phyloP scores from a whole-genome alignment of 2,113 vertebrate genomes.

The Laticauda colubrina region DNA sequence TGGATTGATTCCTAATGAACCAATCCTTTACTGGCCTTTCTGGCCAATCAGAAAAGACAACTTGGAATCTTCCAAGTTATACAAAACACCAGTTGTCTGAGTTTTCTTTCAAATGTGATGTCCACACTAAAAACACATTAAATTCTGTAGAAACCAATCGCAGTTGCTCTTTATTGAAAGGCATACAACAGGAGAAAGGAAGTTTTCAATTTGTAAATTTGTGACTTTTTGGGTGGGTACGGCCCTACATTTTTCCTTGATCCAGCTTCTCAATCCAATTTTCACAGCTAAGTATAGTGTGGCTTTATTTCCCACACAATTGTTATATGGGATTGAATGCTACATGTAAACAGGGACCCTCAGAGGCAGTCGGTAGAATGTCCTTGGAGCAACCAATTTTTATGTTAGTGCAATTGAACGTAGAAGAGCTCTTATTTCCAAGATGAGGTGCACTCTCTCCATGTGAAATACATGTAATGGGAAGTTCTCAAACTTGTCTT shows the following conservation, averaged over 20 bases:
- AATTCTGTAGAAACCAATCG: slow-evolving; percentile 38
- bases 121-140: neutral
- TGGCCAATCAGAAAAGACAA: too few species aligned
- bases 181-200: neutral
- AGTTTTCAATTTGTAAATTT: neutral
- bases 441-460: neutral
- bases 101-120: neutral
- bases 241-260: slow-evolving; percentile 6
- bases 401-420: neutral
- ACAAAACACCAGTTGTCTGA: neutral
- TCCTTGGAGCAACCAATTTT: neutral
- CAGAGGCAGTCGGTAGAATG: slow-evolving; percentile 48
- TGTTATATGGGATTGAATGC: slow-evolving; percentile 61
- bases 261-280: slow-evolving; percentile 52
- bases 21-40: too few species aligned
- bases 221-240: neutral
- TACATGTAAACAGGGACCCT: slow-evolving; percentile 69
- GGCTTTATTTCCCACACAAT: slow-evolving; percentile 39
- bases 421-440: neutral
- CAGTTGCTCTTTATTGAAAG: slow-evolving; percentile 54
- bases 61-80: too few species aligned
- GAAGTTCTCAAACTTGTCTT: neutral
- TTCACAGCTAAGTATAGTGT: slow-evolving; percentile 49
- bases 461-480: neutral
- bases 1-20: too few species aligned